Base-by-base conservation (phyloP, 2,888 invertebrate genomes). In the Mycalesis mineus region DNA sequence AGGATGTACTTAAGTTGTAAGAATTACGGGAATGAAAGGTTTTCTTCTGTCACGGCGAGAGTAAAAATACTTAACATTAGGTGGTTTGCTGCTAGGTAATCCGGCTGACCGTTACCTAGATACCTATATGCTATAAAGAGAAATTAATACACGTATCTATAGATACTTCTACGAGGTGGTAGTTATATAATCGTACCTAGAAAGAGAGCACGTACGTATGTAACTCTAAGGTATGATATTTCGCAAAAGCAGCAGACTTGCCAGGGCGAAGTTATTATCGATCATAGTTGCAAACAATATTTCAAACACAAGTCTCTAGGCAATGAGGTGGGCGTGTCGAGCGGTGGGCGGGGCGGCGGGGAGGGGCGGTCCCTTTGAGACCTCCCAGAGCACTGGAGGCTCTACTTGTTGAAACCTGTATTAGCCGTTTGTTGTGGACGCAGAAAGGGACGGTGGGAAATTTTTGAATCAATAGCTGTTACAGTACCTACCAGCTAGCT, bases 341-440 rank as follows among this genome's bases (percentile, higher is more conserved):
- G 48, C 13, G 61, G 68, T 80, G 73, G 88, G 88, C 88, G 88
- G 79, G 81, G 77, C 77, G 69, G 88, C 88, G 88, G 79, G 81
- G 77, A 76, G 69, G 74, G 82, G 76, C 80, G 78, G 81, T 71
- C 78, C 84, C 78, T 65, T 17, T 60, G 83, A 74, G 84, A 72
- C 83, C 81, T 86, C 86, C 84, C 83, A 78, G 69, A 74, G 79
- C 80, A 79, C 80, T 75, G 77, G 80, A 78, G 75, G 70, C 70
- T 70, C 71, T 70, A 82, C 79, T 83, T 81, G 80, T 80, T 62
- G 62, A 60, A 62, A 50, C 60, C 55, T 28, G 56, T 28, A 54
- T 61, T 53, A 62, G 50, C 55, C 60, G 57, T 58, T 60, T 61
- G 58, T 58, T 58, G 44, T 49, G 57, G 52, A 55, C 60, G 52